A percentile compares a stretch with the other conserved stretches of the same genome.
Conservation (phyloP, 2,113 vertebrate genomes). For the Maccullochella peelii region DNA sequence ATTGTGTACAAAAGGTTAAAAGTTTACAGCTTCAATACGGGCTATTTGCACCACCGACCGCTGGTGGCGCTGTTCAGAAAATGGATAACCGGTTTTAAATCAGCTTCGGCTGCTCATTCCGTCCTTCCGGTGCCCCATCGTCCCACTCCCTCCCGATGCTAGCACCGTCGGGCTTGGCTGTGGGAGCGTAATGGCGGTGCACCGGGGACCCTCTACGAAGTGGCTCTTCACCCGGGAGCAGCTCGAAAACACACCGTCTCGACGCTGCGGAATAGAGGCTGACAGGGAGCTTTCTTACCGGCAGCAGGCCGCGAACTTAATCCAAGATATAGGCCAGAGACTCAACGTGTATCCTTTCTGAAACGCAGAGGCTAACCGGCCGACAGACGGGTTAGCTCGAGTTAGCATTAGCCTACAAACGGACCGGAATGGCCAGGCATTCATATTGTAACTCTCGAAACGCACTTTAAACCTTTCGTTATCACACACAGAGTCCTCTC, state of each 20-base stretch:
- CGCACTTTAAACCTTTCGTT: rapidly evolving
- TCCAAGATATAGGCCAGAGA: constrained; percentile 97
- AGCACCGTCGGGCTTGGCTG: constrained; percentile 71
- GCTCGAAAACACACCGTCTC: constrained; percentile 93
- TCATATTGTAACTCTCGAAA: rapidly evolving
- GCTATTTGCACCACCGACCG: background rate
- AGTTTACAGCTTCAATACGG: rapidly evolving
- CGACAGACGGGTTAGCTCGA: background rate
- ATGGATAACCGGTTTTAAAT: background rate
- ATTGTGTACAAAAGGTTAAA: background rate
- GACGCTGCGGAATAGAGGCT: constrained; percentile 93
- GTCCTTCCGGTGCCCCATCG: constrained; percentile 63
- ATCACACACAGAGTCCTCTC: rapidly evolving
- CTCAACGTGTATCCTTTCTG: constrained; percentile 97
- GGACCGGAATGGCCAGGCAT: background rate
- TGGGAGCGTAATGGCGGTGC: constrained; percentile 87
- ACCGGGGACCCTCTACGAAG: constrained; percentile 89
- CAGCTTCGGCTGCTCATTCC: background rate
- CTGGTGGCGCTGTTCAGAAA: constrained; percentile 33
- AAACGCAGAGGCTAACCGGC: constrained; percentile 2
- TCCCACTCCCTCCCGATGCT: constrained; percentile 67
- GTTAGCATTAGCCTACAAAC: constrained; percentile 23
- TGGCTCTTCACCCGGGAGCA: constrained; percentile 98
- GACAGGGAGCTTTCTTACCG: constrained; percentile 96
- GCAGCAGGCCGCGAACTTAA: constrained; percentile 96